A percentile compares a stretch with the other conserved stretches of the same genome.
Conservation (phyloP, 2,797 vertebrate genomes). For the Melanotaenia maccullochi region DNA sequence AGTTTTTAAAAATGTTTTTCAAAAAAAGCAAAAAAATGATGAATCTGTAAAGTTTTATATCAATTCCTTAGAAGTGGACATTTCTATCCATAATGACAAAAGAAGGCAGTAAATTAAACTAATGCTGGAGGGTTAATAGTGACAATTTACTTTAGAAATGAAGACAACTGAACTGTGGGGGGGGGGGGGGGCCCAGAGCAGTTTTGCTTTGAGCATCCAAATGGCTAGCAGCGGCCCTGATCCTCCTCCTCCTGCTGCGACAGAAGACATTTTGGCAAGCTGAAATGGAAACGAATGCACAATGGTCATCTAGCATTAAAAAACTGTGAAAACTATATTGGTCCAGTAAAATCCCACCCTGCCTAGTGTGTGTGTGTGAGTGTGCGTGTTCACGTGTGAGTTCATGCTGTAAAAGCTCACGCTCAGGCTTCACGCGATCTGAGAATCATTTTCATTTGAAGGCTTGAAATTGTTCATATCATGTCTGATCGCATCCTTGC, state of each 20-base stretch:
- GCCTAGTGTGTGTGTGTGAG: conserved; percentile 28
- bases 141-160: too few relatives aligned
- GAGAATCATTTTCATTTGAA: conserved; percentile 78
- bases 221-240: neutral
- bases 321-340: conserved; percentile 64
- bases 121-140: too few relatives aligned
- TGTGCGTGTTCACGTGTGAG: conserved; percentile 25
- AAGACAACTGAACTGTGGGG: too few relatives aligned
- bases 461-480: conserved; percentile 84
- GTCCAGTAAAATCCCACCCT: conserved; percentile 50
- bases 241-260: conserved; percentile 72
- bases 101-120: too few relatives aligned
- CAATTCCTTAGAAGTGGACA: too few relatives aligned
- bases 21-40: too few relatives aligned
- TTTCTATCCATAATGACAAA: too few relatives aligned
- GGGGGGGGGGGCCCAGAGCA: conserved; percentile 55
- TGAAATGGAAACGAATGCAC: conserved; percentile 74
- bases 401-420: conserved; percentile 57
- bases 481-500: conserved; percentile 82
- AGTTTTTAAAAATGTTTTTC: too few relatives aligned
- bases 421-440: conserved; percentile 49
- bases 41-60: too few relatives aligned
- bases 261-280: conserved; percentile 79
- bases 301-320: conserved; percentile 74
- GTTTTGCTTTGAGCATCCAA: conserved; percentile 36